Base-by-base conservation (phyloP, 2,113 vertebrate genomes). In the Phrynosoma platyrhinos region DNA sequence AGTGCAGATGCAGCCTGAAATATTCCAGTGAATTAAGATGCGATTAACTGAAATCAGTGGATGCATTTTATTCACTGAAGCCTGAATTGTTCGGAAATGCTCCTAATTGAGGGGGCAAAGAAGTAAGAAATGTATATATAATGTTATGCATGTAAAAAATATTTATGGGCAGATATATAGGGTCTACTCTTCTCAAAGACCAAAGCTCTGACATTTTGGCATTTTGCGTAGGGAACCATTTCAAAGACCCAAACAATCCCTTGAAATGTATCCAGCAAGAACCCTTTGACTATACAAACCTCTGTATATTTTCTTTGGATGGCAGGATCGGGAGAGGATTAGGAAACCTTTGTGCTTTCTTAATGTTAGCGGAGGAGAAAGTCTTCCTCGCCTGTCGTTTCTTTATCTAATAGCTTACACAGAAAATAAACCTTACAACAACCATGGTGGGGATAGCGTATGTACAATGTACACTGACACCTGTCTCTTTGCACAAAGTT, bases 401-500 rank as follows among this genome's bases (percentile, higher is more conserved):
- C 91, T 81, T 75, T 52, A 76, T 89, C 18, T 18, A 94, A 90
- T 85, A 95, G 92, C 89, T 91, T 91, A 91, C 92, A 88, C 64
- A 92, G 40, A 91, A 95, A 96, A 94, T 89, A 94, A 95, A 89
- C 77, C 89, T 86, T 91, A 84, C 91, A 85, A 90, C 91, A 91
- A 87, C 89, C 47, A 47, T 47, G 47, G 47, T 47, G 92, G 1
- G 77, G 4, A 87, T 90, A 87, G 83, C 25, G 10, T 94, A 91
- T 94, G 89, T 95, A 95, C 94, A 94, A 23, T 21, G 13, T 32
- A 79, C 30, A 58, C 53, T 30, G 74, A 23, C 20, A 32, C 1
- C 3, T 6, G 58, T 62, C 85, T 90, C 90, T 93, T 91, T 88
- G 91, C 92, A 92, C 78, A 79, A 85, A 36, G 13, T 3, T 77